Conservation (phyloP, 2,113 vertebrate genomes). For the Coryphaenoides rupestris region DNA sequence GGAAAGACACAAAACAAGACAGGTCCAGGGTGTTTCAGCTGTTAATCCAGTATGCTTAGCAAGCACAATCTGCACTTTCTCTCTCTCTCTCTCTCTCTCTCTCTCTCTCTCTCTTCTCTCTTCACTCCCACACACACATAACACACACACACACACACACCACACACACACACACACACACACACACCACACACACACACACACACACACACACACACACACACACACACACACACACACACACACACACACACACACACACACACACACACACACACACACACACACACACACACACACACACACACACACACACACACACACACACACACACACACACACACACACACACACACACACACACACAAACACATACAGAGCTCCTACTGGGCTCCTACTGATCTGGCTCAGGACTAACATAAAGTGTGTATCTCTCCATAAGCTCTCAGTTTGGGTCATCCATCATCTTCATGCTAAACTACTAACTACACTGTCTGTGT, state of each 20-base stretch:
- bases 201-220: no score
- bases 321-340: no score
- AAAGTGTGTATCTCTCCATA: no score
- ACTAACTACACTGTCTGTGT: no score
- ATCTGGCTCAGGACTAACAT: no score
- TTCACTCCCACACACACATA: conserved; percentile 22
- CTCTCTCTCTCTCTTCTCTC: background rate
- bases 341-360: no score
- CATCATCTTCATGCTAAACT: no score
- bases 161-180: conserved; percentile 32
- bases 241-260: background rate
- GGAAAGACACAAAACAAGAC: conserved; percentile 42
- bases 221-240: no score
- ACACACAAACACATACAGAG: no score
- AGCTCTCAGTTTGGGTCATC: no score
- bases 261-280: background rate
- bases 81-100: conserved; percentile 9
- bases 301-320: background rate
- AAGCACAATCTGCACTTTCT: conserved; percentile 36
- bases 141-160: background rate
- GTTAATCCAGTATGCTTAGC: conserved; percentile 48
- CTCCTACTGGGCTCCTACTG: no score
- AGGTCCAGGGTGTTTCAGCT: conserved; percentile 57
- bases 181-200: conserved; percentile 6
- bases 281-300: background rate